These are phyloP conservation scores for Apocrypta bakeri DNA, from an alignment of 1,140 invertebrate genomes.

Conservation along the genomic window DNA sequence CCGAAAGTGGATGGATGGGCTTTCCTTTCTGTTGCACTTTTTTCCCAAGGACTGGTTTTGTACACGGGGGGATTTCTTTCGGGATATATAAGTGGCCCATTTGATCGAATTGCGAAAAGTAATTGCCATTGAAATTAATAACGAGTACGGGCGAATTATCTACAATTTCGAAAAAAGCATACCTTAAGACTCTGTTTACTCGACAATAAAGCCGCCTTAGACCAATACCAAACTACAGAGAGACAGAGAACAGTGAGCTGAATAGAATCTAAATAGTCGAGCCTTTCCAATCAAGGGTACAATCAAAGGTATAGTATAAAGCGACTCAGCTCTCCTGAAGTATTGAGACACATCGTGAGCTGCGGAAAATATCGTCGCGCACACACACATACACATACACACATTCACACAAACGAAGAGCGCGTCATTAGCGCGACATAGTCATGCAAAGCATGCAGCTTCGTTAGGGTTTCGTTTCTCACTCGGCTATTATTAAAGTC, in stretches of 20 bases:
- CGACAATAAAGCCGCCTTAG: background rate
- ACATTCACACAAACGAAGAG: background rate
- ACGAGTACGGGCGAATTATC: no score
- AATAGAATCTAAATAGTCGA: background rate
- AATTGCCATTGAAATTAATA: no score
- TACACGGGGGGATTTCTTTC: no score
- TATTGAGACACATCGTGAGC: background rate
- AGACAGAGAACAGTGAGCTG: background rate
- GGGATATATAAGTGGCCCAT: no score
- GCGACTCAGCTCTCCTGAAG: background rate
- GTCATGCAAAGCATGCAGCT: conserved; percentile 6
- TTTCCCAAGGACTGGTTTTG: background rate
- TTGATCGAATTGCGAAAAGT: no score
- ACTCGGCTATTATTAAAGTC: conserved; percentile 2
- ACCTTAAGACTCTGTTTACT: background rate
- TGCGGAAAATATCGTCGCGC: background rate
- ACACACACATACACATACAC: background rate
- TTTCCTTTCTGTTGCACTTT: background rate
- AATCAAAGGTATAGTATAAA: background rate
- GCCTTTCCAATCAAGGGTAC: conserved; percentile 1
- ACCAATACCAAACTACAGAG: no score
- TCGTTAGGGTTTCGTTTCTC: conserved; percentile 6
- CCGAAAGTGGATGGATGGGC: background rate
- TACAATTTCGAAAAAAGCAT: no score
- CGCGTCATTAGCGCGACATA: background rate